phyloP scores from a whole-genome alignment of 2,888 invertebrate species.

The Chymomyza procnemis region DNA sequence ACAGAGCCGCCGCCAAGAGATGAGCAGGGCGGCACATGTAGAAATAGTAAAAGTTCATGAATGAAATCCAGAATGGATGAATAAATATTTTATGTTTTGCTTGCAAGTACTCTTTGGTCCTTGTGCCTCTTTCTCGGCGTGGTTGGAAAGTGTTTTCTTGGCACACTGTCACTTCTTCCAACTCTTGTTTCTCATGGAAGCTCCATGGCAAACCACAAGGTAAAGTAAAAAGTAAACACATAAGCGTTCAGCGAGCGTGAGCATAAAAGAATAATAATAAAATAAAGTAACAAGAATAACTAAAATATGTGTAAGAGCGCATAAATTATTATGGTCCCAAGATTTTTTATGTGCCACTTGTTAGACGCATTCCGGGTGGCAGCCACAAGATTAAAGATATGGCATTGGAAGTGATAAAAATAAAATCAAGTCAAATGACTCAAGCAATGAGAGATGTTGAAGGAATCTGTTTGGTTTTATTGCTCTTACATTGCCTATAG shows the following conservation, averaged over 20 bases:
- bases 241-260: conserved; percentile 17
- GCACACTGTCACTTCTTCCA: conserved; percentile 9
- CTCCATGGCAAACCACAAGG: not conserved
- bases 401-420: not conserved
- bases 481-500: too few relatives aligned
- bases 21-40: conserved; percentile 31
- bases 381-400: not conserved
- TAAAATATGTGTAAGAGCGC: conserved; percentile 42
- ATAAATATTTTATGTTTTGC: conserved; percentile 68
- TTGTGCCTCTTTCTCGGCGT: conserved; percentile 6
- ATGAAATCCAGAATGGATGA: conserved; percentile 69
- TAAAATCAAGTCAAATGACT: not conserved
- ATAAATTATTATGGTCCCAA: conserved; percentile 58
- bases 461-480: too few relatives aligned
- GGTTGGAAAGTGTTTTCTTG: conserved; percentile 23
- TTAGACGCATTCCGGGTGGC: not conserved
- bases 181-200: not conserved
- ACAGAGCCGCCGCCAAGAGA: not conserved
- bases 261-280: conserved; percentile 56
- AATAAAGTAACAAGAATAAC: conserved; percentile 44
- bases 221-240: conserved; percentile 51
- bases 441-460: too few relatives aligned
- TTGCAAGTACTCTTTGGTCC: conserved; percentile 50
- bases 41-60: conserved; percentile 62
- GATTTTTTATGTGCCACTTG: conserved; percentile 61